Base-by-base conservation (phyloP, 2,888 invertebrate species). In the Tachystola acroxantha region DNA sequence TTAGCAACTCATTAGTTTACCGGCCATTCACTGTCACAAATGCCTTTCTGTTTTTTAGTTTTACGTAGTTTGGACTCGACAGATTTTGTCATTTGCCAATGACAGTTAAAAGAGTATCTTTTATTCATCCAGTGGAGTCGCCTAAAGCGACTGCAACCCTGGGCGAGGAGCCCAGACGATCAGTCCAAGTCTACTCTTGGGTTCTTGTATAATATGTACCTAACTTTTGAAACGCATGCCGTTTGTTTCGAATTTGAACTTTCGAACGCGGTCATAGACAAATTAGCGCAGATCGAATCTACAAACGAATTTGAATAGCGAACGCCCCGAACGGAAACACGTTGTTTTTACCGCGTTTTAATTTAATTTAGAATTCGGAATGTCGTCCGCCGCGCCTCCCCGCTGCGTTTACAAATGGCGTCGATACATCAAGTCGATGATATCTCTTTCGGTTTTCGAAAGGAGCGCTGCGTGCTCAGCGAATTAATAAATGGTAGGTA, bases 361-460 rank as follows among this genome's bases (percentile, higher is more conserved):
- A 84, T 84, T 85, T 84, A 85, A 85, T 67, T 81, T 84, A 72
- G 72, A 78, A 79, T 81, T 78, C 54, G 69, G 77, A 75, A 80
- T 76, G 76, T 78, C 73, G 73, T 65, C 62, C 64, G 60, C 57
- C 64, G 64, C 66, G 59, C 70, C 70, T 62, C 77, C 85, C 82
- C 72, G 76, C 70, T 50, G 76, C 64, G 78, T 59, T 75, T 68
- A 84, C 82, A 79, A 86, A 86, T 86, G 81, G 77, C 70, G 64
- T 67, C 75, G 63, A 84, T 84, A 74, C 81, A 85, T 86, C 86
- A 85, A 71, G 55, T 54, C 70, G 85, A 85, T 85, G 85, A 82
- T 85, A 85, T 86, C 86, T 85, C 77, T 79, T 82, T 86, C 78
- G 81, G 77, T 76, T 80, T 79, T 74, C 74, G 74, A 76, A 79